These are phyloP conservation scores for Trichogramma pretiosum DNA, from an alignment of 1,140 invertebrate species.

Conservation along the genomic window DNA sequence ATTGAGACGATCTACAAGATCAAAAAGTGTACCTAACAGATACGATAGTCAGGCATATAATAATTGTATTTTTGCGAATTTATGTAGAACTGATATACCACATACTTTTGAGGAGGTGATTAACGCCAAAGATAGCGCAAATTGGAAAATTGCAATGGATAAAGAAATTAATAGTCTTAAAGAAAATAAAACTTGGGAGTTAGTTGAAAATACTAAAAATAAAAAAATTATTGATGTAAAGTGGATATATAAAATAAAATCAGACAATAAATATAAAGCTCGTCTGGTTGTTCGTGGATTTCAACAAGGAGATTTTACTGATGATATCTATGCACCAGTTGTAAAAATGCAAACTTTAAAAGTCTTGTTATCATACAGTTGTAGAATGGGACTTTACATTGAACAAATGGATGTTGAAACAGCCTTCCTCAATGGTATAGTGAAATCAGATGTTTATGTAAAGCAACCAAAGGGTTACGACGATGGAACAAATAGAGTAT, in stretches of 20 bases:
- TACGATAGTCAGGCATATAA: not conserved
- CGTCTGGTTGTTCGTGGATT: conserved; percentile 21
- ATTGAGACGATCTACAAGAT: not conserved
- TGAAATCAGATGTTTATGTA: conserved; percentile 22
- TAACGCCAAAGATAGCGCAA: not conserved
- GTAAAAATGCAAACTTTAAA: conserved; percentile 19
- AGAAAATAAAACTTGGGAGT: conserved; percentile 22
- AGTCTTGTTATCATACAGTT: conserved; percentile 18
- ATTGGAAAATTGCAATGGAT: conserved; percentile 15
- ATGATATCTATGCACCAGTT: conserved; percentile 22
- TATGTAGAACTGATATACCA: not conserved
- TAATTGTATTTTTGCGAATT: conserved; percentile 10
- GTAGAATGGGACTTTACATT: conserved; percentile 12
- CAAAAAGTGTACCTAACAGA: not conserved
- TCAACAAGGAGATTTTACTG: conserved; percentile 17
- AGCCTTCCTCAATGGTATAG: conserved; percentile 18
- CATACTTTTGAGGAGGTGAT: conserved; percentile 6
- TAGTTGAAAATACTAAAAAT: conserved; percentile 17
- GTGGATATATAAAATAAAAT: conserved; percentile 21
- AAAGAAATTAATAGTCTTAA: conserved; percentile 8
- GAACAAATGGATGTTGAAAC: conserved; percentile 20
- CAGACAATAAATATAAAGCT: conserved; percentile 19
- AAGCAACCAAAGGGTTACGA: conserved; percentile 30
- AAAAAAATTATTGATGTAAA: conserved; percentile 18
- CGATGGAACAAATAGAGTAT: conserved; percentile 19